A percentile compares a stretch with the other conserved stretches of the same genome.
Evolutionary conservation across 2,113 vertebrate genomes (phyloP).

Genomic region (Boleophthalmus pectinirostris): DNA sequence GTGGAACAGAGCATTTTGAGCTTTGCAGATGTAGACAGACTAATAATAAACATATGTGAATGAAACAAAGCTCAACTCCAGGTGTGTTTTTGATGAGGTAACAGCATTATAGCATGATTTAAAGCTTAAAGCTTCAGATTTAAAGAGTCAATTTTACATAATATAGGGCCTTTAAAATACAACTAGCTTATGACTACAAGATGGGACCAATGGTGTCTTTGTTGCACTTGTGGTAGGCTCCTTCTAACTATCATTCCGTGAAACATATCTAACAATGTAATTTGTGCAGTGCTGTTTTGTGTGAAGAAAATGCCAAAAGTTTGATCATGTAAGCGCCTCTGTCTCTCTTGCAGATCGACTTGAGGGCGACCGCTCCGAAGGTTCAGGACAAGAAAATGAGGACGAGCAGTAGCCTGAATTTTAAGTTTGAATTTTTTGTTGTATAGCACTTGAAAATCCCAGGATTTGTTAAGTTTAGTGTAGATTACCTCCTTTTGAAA

Average conservation of each 20-base stretch:
- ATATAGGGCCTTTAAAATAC: too few relatives aligned
- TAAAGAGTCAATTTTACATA: too few relatives aligned
- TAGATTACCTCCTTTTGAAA: slow-evolving; percentile 91
- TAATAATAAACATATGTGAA: too few relatives aligned
- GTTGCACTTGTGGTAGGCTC: not conserved
- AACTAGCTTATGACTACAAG: too few relatives aligned
- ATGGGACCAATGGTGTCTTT: not conserved
- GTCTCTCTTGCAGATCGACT: slow-evolving; percentile 80
- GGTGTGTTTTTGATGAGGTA: too few relatives aligned
- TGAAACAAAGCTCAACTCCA: too few relatives aligned
- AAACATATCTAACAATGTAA: not conserved
- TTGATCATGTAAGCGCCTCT: too few relatives aligned
- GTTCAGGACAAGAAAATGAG: slow-evolving; percentile 93
- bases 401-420: slow-evolving; percentile 82
- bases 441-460: slow-evolving; percentile 78
- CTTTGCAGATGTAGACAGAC: too few relatives aligned
- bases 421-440: slow-evolving; percentile 65
- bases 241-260: not conserved
- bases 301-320: too few relatives aligned
- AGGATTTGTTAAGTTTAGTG: slow-evolving; percentile 89
- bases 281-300: not conserved
- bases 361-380: slow-evolving; percentile 94
- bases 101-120: too few relatives aligned
- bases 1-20: too few relatives aligned
- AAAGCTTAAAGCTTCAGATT: too few relatives aligned